Base-by-base conservation (phyloP, 2,797 vertebrate genomes). In the Microctenopoma stevenorrisi region DNA sequence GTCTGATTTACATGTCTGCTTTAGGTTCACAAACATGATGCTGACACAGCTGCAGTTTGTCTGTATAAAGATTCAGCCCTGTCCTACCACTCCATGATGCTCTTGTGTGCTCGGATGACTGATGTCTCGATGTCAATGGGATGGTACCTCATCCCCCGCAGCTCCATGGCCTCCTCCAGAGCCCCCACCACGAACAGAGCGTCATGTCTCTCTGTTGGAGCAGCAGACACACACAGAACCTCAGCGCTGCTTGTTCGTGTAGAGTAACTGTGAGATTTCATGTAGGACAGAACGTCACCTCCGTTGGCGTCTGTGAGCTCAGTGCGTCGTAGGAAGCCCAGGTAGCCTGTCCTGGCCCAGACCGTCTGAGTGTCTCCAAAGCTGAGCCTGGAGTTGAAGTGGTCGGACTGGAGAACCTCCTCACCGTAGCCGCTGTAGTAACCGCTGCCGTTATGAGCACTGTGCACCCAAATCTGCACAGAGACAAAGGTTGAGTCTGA, bases 41-140 rank as follows among this genome's bases (percentile, higher is more conserved):
- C 22, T 22, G 22, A 2, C 22, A 22, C 22, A 22, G 22, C 18
- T 18, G 18, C 18, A 18, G 18, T 18, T 18, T 18, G 18, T 22
- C 22, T 22, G 22, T 22, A 22, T 22, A 22, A 22, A 12, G 37
- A 40, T 5, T 15, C 40, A 15, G 40, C 44, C 10, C n/a, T 18
- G 18, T 22, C 94, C 83, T 85, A 99, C 97, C 98, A 99, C 90
- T 99, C 98, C 30, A 97, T 97, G 90, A 99, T 97, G 86, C 96
- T 98, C 89, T 98, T 99, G 91, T 99, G 98, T 0, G 98, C 96
- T 44, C 98, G 94, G 82, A 97, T 98, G 71, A 99, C 98, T 0
- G 98, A 99, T 44, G 98, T 99, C 91, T 99, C 98, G 4, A 99
- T 99, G 93, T 99, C 98, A 46, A 99, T 99, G 0, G 98, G 98